Percentiles rank a stretch among this genome's conserved stretches.
Evolutionary conservation across 1,140 invertebrate genomes (phyloP).

Genomic region (Monomorium pharaonis): DNA sequence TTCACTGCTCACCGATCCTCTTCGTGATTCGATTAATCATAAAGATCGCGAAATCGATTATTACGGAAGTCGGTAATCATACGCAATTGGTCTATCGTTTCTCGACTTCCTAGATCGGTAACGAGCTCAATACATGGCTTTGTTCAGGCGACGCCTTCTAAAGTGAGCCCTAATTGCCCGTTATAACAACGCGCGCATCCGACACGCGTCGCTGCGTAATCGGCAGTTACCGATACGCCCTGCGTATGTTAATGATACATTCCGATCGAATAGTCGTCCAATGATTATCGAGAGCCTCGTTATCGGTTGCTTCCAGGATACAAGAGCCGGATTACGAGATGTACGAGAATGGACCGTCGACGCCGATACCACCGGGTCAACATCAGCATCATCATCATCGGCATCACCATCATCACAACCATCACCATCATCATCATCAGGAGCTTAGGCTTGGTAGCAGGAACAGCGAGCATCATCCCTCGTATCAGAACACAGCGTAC

Average conservation of each 20-base stretch:
- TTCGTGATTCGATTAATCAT: background rate
- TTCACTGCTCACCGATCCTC: background rate
- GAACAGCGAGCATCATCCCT: constrained; percentile 86
- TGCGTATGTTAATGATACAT: constrained; percentile 44
- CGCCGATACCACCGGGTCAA: constrained; percentile 77
- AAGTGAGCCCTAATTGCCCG: background rate
- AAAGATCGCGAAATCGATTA: background rate
- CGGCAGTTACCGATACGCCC: constrained; percentile 35
- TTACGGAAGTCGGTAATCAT: background rate
- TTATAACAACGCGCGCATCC: constrained; percentile 14
- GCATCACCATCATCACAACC: constrained; percentile 74
- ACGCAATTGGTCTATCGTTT: background rate
- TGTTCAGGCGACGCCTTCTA: constrained; percentile 23
- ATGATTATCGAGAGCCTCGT: constrained; percentile 31
- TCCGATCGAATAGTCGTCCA: constrained; percentile 5
- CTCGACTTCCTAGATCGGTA: constrained; percentile 15
- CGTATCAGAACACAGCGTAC: constrained; percentile 90
- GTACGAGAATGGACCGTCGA: constrained; percentile 84
- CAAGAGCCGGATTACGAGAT: constrained; percentile 84
- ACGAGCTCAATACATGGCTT: background rate
- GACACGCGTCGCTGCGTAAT: constrained; percentile 39
- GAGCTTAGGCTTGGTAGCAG: constrained; percentile 78
- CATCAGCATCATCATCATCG: constrained; percentile 80
- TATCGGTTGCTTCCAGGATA: constrained; percentile 75
- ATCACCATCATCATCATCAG: constrained; percentile 78